Base-by-base conservation (phyloP, 2,888 invertebrate species). In the Leuctra nigra region DNA sequence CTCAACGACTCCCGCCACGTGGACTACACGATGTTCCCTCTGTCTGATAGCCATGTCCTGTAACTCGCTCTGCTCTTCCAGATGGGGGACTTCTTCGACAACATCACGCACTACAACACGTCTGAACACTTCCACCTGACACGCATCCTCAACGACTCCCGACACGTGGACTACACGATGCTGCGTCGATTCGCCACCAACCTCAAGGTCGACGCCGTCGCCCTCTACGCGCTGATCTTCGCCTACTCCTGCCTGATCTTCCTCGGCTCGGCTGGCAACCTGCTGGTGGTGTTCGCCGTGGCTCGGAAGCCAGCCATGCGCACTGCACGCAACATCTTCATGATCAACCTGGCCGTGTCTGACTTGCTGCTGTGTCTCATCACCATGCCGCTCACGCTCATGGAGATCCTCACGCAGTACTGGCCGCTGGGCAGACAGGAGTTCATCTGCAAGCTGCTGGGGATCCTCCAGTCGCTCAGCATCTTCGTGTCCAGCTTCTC, bases 401-500 rank as follows among this genome's bases (percentile, higher is more conserved):
- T 91, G 80, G 90, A 92, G 69, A 83, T 92, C 39, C 75, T 91
- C 50, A 85, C 86, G 50, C 86, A 86, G 69, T 88, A 87, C 70
- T 95, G 94, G 90, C 88, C 89, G 0, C 75, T 94, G 39, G 92
- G 93, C 11, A 80, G 84, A 66, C 82, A 87, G 72, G 82, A 80
- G 2, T 77, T 84, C 62, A 73, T 87, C 55, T 95, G 95, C 72
- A 93, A 93, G 72, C 81, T 91, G 62, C 86, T 91, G 62, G 89
- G 90, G 0, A 86, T 87, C 60, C 79, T 92, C 48, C 92, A 94
- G 69, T 94, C 91, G 0, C 86, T 88, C 61, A 93, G 91, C 66
- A 90, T 93, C 64, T 95, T 92, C 70, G 92, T 95, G 0, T 94
- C 93, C 0, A 93, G 93, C 1, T 90, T 95, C 68, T 90, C 91